phyloP scores from a whole-genome alignment of 2,888 invertebrate genomes.

The Thera obeliscata region DNA sequence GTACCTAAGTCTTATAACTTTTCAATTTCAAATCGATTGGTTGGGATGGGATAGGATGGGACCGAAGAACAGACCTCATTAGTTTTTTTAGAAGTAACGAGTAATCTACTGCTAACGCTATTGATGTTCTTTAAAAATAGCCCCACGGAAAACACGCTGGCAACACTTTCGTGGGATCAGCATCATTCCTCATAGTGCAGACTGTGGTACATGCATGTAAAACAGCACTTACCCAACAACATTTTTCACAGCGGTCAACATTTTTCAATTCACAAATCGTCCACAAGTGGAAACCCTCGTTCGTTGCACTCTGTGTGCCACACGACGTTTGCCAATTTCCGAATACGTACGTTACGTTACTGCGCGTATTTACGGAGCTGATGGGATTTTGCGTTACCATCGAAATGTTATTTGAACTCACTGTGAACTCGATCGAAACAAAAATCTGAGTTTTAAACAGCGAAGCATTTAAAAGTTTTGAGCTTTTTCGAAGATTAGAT shows the following conservation, averaged over 20 bases:
- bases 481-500: too few relatives aligned
- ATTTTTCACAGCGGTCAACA: slow-evolving; percentile 16
- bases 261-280: slow-evolving; percentile 49
- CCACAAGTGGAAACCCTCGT: slow-evolving; percentile 49
- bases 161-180: too few relatives aligned
- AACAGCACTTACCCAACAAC: slow-evolving; percentile 5
- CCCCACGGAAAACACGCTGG: too few relatives aligned
- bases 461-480: too few relatives aligned
- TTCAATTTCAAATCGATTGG: too few relatives aligned
- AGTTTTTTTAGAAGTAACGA: too few relatives aligned
- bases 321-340: slow-evolving; percentile 51
- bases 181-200: background rate
- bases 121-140: too few relatives aligned
- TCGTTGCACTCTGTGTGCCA: slow-evolving; percentile 55
- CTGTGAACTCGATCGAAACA: slow-evolving; percentile 11
- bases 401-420: slow-evolving; percentile 35
- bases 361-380: slow-evolving; percentile 42
- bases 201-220: background rate
- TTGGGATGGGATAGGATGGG: too few relatives aligned
- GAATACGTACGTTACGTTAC: slow-evolving; percentile 46
- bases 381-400: slow-evolving; percentile 40
- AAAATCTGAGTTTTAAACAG: too few relatives aligned
- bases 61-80: too few relatives aligned
- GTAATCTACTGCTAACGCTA: too few relatives aligned
- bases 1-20: too few relatives aligned